Evolutionary conservation across 2,888 invertebrate species (phyloP).

Genomic region (Meloe dianella): DNA sequence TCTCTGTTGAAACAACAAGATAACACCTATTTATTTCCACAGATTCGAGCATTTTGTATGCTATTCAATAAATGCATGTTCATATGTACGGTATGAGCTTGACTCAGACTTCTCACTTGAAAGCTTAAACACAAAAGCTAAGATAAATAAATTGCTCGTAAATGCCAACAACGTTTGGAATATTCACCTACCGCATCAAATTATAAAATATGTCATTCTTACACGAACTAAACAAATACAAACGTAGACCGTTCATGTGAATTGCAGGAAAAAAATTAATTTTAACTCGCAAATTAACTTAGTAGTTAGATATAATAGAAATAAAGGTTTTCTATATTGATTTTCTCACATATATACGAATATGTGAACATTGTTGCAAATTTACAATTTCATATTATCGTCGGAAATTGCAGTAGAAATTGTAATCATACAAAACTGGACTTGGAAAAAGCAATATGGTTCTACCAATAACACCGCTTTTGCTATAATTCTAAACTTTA

Average conservation of each 20-base stretch:
- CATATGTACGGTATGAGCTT: background rate
- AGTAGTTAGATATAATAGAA: background rate
- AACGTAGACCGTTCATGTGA: background rate
- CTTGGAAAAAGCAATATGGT: slow-evolving; percentile 21
- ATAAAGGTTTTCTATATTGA: background rate
- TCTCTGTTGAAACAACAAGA: slow-evolving; percentile 3
- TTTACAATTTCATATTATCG: slow-evolving; percentile 12
- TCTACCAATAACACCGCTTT: background rate
- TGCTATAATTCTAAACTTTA: slow-evolving; percentile 33
- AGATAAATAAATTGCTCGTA: slow-evolving; percentile 15
- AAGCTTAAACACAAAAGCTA: slow-evolving; percentile 15
- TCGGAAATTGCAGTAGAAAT: background rate
- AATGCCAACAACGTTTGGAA: slow-evolving; percentile 6
- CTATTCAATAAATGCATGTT: background rate
- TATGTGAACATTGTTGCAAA: slow-evolving; percentile 17
- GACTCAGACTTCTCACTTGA: background rate
- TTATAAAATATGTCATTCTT: background rate
- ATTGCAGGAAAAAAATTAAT: no score
- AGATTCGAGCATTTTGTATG: slow-evolving; percentile 12
- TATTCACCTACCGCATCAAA: slow-evolving; percentile 4
- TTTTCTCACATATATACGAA: background rate
- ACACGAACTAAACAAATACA: background rate
- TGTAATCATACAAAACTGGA: slow-evolving; percentile 15
- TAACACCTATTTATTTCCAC: slow-evolving; percentile 17
- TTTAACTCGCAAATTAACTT: no score